Percentiles rank a stretch among this genome's conserved stretches.
These are phyloP conservation scores for Branchellion lobata DNA, from an alignment of 2,888 invertebrate genomes.

Conservation along the genomic window DNA sequence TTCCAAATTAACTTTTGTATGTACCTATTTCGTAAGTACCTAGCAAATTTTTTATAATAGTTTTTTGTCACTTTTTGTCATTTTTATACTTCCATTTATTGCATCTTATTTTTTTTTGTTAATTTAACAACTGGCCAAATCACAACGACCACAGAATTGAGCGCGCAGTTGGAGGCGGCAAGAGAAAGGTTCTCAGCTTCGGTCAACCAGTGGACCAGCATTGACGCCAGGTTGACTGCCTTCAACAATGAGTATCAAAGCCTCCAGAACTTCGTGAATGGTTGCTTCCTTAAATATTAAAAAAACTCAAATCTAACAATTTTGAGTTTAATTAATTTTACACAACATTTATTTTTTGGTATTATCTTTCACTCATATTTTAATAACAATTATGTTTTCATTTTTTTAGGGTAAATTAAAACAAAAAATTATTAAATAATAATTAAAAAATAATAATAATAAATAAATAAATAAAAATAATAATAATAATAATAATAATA, in stretches of 20 bases:
- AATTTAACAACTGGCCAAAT: no score
- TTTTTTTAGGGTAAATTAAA: no score
- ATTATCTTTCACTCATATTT: neutral
- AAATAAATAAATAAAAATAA: no score
- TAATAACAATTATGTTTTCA: no score
- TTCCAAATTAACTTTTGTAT: neutral
- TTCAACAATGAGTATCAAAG: neutral
- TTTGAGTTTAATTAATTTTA: no score
- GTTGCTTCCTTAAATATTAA: neutral
- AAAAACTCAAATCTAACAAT: neutral
- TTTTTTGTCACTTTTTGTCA: no score
- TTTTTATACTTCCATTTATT: no score
- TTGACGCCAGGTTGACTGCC: neutral
- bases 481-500: no score
- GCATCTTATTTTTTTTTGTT: no score
- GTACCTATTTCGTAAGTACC: neutral
- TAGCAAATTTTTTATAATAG: neutral
- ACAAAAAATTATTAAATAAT: no score
- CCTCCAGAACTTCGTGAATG: neutral
- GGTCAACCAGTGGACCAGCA: slow-evolving; percentile 1
- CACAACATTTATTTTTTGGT: no score
- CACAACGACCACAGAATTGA: neutral
- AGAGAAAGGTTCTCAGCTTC: neutral
- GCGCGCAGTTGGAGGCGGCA: neutral
- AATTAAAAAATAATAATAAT: no score